Evolutionary conservation across 2,113 vertebrate species (phyloP).

Genomic region (Mesocricetus auratus): DNA sequence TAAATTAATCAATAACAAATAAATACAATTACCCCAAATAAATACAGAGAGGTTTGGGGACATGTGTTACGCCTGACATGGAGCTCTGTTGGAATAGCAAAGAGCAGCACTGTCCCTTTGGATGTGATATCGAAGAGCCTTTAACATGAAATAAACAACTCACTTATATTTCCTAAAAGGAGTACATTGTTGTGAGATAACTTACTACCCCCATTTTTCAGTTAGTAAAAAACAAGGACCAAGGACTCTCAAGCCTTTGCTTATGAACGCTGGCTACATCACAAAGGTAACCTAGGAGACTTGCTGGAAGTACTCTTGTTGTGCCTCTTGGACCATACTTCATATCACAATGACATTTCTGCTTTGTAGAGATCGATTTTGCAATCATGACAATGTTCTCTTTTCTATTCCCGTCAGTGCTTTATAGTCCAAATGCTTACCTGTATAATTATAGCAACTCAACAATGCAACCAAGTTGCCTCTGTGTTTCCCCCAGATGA

Average conservation of each 20-base stretch:
- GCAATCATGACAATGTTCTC: neutral
- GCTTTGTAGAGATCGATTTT: slow-evolving; percentile 54
- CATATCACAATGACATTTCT: neutral
- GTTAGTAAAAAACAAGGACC: neutral
- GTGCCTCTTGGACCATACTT: neutral
- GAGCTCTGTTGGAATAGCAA: neutral
- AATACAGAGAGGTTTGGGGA: neutral
- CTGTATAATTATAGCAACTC: slow-evolving; percentile 49
- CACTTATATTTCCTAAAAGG: neutral
- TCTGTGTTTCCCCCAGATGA: slow-evolving; percentile 4
- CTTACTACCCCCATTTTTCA: neutral
- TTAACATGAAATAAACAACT: neutral
- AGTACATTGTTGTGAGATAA: neutral
- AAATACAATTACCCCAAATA: neutral
- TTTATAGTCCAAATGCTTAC: slow-evolving; percentile 62
- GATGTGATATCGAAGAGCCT: neutral
- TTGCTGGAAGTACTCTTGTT: neutral
- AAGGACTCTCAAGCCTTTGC: neutral
- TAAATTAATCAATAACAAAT: neutral
- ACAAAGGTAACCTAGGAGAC: neutral
- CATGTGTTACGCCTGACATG: neutral
- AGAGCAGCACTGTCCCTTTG: neutral
- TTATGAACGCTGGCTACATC: neutral
- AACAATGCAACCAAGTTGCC: slow-evolving; percentile 42
- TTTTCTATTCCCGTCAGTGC: slow-evolving; percentile 3